Conservation (phyloP, 2,888 invertebrate genomes). For the Rhyacophila evoluta region DNA sequence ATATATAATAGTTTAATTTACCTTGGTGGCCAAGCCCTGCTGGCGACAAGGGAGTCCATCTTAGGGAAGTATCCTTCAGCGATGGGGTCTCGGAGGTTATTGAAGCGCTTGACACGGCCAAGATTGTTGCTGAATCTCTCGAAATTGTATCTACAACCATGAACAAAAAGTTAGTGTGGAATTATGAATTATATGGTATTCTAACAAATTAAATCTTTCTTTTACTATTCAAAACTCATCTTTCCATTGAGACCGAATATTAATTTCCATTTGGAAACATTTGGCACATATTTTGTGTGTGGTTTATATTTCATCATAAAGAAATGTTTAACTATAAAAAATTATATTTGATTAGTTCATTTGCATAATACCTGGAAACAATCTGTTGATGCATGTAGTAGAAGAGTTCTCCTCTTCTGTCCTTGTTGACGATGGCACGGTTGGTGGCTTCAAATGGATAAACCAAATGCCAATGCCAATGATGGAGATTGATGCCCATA, state of each 20-base stretch:
- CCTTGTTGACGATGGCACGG: constrained; percentile 74
- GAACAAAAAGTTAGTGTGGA: no score
- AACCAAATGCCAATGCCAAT: constrained; percentile 94
- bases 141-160: constrained; percentile 76
- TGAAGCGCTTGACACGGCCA: constrained; percentile 72
- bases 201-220: no score
- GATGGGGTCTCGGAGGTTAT: constrained; percentile 78
- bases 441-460: constrained; percentile 80
- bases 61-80: constrained; percentile 87
- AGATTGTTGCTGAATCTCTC: constrained; percentile 82
- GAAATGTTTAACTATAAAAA: no score
- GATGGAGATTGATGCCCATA: constrained; percentile 86
- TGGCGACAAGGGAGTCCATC: constrained; percentile 81
- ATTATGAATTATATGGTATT: no score
- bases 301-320: no score
- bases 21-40: constrained; percentile 82
- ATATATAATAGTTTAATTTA: no score
- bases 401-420: constrained; percentile 83
- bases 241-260: no score
- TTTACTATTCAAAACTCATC: no score
- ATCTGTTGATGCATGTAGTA: constrained; percentile 85
- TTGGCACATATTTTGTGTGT: not conserved
- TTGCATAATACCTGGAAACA: constrained; percentile 68
- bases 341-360: no score
- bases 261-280: no score